A percentile compares a stretch with the other conserved stretches of the same genome.
Evolutionary conservation across 2,888 invertebrate genomes (phyloP).

Genomic region (Lottia gigantea): DNA sequence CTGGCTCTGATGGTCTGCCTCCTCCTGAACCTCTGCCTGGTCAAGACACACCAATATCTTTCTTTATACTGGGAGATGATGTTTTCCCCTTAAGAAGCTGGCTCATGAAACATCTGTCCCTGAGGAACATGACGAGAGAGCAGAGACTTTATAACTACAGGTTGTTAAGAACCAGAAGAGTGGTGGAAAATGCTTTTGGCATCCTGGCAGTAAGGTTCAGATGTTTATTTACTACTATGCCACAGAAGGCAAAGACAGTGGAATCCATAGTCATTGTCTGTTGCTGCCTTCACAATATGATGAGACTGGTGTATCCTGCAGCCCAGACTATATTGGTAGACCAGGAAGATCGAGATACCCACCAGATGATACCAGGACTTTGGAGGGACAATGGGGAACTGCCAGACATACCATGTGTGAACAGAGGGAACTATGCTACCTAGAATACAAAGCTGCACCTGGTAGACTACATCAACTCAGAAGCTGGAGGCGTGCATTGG

Average conservation of each 20-base stretch:
- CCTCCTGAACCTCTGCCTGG: constrained; percentile 31
- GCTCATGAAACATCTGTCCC: constrained; percentile 34
- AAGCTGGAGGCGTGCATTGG: no score
- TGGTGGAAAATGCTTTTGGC: constrained; percentile 40
- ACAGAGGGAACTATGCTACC: no score
- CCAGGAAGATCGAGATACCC: constrained; percentile 29
- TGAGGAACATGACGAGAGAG: no score
- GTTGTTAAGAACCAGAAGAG: constrained; percentile 26
- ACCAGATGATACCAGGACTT: constrained; percentile 27
- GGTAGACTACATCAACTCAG: no score
- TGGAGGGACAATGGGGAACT: no score
- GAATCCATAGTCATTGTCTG: constrained; percentile 16
- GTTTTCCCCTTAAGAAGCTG: constrained; percentile 26
- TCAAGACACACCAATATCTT: constrained; percentile 31
- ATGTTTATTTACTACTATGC: constrained; percentile 32
- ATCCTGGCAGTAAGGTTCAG: constrained; percentile 38
- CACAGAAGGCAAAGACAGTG: constrained; percentile 25
- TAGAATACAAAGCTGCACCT: no score
- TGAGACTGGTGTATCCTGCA: no score
- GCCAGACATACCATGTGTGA: no score
- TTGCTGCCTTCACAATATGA: constrained; percentile 35
- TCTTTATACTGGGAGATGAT: constrained; percentile 35
- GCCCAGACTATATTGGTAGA: constrained; percentile 30
- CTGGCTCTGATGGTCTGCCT: constrained; percentile 29
- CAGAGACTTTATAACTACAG: no score